Evolutionary conservation across 1,140 invertebrate genomes (phyloP).

Genomic region (Drosophila ananassae): DNA sequence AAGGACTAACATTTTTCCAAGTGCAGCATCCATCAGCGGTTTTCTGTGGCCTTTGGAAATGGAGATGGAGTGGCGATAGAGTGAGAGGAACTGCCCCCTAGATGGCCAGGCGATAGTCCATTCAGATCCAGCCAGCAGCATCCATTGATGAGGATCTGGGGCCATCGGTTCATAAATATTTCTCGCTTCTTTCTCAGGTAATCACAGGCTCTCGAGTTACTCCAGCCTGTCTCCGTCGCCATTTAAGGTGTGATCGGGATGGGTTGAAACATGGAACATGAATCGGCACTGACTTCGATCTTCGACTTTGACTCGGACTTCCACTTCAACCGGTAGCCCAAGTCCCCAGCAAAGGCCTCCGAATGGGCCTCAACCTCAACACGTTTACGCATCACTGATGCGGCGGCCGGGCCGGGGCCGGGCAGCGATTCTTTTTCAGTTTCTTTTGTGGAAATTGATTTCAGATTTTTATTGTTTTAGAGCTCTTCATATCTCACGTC

Average conservation of each 20-base stretch:
- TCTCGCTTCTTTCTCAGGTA: slow-evolving; percentile 67
- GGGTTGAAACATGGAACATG: slow-evolving; percentile 27
- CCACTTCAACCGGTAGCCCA: slow-evolving; percentile 43
- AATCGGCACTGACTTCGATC: slow-evolving; percentile 38
- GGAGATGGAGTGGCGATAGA: slow-evolving; percentile 25
- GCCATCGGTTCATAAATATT: slow-evolving; percentile 79
- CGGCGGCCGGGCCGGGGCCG: background rate
- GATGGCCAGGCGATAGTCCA: slow-evolving; percentile 48
- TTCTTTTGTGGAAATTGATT: slow-evolving; percentile 73
- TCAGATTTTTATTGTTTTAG: slow-evolving; percentile 74
- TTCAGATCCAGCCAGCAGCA: slow-evolving; percentile 36
- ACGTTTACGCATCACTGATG: slow-evolving; percentile 77
- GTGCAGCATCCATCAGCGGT: slow-evolving; percentile 19
- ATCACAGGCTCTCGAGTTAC: slow-evolving; percentile 78
- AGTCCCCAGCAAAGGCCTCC: slow-evolving; percentile 19
- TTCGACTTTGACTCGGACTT: slow-evolving; percentile 4
- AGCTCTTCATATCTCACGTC: slow-evolving; percentile 78
- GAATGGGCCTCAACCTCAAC: slow-evolving; percentile 54
- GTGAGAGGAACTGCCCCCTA: slow-evolving; percentile 39
- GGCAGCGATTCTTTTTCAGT: slow-evolving; percentile 11
- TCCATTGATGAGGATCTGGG: slow-evolving; percentile 67
- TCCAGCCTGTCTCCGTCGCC: slow-evolving; percentile 59
- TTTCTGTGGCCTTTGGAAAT: slow-evolving; percentile 35
- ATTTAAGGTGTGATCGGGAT: slow-evolving; percentile 76
- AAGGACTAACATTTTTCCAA: slow-evolving; percentile 1